Evolutionary conservation across 2,888 invertebrate genomes (phyloP), one percentile per base, ranked within the genome.

Genomic region (Sialis fuliginosa): DNA sequence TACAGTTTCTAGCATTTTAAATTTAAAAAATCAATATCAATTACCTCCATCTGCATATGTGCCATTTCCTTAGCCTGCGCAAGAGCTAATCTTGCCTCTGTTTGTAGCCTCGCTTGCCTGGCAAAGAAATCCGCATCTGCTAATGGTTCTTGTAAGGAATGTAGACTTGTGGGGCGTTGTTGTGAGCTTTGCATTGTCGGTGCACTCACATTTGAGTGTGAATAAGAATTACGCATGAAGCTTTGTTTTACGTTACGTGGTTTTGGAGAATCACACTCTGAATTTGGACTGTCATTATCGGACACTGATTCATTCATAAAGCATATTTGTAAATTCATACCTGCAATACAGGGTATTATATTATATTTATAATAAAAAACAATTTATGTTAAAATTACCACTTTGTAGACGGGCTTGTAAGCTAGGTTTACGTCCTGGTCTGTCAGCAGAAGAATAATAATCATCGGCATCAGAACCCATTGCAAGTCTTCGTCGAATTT

Each of bases 241-340:
- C 65, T 68, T 55, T 68, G 62, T 51, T 62, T 62, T 30, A 22
- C 35, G 8, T 44, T 34, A 41, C 40, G 32, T 30, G 62, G 60
- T 53, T 62, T 55, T 1, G 64, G 61, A 49, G 60, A 73, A 63
- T 86, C 85, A 52, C 77, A 72, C 57, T 86, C 85, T 47, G 81
- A 82, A 52, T 73, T 73, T 53, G 81, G 81, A 55, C 83, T 84
- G 63, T 87, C 87, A 57, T 77, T 81, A 63, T 88, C 87, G 45
- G 85, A 86, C 50, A 82, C 82, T 48, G 85, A 84, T 64, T 93
- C 91, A 64, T 92, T 91, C 86, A 92, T 88, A 67, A 91, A 92
- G 71, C 92, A 92, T 59, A 93, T 90, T 72, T 91, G 91, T 45
- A 92, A 79, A 69, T 90, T 91, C 82, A 85, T 90, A 55, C 88